Evolutionary conservation across 2,797 vertebrate species (phyloP).

Genomic region (Myoxocephalus aenaeus): DNA sequence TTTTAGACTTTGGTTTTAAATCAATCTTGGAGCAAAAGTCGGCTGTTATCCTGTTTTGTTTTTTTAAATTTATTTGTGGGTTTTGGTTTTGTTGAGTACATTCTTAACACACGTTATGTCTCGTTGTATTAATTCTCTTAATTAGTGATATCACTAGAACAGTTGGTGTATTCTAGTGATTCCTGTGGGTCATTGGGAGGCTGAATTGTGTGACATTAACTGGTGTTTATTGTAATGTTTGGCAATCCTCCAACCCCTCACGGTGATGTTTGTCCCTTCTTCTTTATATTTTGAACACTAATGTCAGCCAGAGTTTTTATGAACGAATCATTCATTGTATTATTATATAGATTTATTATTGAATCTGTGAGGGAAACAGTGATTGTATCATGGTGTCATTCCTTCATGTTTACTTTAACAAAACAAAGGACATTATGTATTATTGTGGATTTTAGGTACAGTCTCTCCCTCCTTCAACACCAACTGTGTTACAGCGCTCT

Average conservation of each 20-base stretch:
- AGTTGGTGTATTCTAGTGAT: neutral
- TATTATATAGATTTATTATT: too few relatives aligned
- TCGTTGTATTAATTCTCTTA: neutral
- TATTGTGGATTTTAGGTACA: neutral
- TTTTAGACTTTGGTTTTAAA: neutral
- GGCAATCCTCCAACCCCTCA: neutral
- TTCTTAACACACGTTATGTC: neutral
- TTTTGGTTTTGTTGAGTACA: neutral
- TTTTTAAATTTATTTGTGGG: neutral
- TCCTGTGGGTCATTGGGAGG: neutral
- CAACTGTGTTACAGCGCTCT: neutral
- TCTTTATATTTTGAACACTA: neutral
- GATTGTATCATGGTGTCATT: neutral
- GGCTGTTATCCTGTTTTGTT: neutral
- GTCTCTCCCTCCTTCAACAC: neutral
- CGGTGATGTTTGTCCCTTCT: neutral
- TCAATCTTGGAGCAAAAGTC: neutral
- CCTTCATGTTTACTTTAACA: neutral
- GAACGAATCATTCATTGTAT: too few relatives aligned
- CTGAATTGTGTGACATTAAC: neutral
- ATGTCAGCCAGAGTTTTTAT: neutral
- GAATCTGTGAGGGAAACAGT: too few relatives aligned
- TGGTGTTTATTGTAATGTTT: neutral
- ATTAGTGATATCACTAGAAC: neutral
- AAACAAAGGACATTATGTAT: neutral